These are phyloP conservation scores for Pyrrhosoma nymphula DNA, from an alignment of 2,888 invertebrate genomes.

Conservation along the genomic window DNA sequence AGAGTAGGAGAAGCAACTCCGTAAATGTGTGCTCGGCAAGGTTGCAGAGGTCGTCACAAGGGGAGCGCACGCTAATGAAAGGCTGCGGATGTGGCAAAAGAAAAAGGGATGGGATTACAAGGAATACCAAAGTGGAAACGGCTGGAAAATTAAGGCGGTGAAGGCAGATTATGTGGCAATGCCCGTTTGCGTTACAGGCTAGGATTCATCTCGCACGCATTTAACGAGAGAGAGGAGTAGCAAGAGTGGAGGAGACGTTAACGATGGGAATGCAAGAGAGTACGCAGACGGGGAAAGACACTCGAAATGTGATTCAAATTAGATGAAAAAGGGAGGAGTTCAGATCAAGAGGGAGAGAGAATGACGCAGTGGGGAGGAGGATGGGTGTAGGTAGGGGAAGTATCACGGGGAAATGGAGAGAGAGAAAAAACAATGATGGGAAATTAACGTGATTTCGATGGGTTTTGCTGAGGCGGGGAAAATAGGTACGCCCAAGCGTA, in stretches of 20 bases:
- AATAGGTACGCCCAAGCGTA: not conserved
- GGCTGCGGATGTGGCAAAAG: not conserved
- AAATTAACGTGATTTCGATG: slow-evolving; percentile 2
- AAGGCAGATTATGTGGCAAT: slow-evolving; percentile 12
- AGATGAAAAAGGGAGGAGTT: not conserved
- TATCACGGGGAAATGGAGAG: not conserved
- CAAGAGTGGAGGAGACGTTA: too few relatives aligned
- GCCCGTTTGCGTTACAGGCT: not conserved
- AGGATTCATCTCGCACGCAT: not conserved
- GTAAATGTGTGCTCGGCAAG: not conserved
- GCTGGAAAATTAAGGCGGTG: not conserved
- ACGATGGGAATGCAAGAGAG: too few relatives aligned
- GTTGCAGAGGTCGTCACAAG: not conserved
- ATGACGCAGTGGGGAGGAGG: not conserved
- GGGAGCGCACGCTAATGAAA: not conserved
- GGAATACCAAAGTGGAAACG: slow-evolving; percentile 12
- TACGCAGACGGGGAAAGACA: not conserved
- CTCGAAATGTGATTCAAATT: slow-evolving; percentile 10
- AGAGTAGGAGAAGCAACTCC: not conserved
- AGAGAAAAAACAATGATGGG: slow-evolving; percentile 1
- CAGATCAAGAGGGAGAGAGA: not conserved
- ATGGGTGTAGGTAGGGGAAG: not conserved
- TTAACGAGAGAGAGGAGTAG: not conserved
- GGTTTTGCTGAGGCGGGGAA: not conserved
- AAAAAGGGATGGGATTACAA: slow-evolving; percentile 21